Conservation (phyloP, 2,113 vertebrate genomes). For the Sarotherodon lohbergeri region DNA sequence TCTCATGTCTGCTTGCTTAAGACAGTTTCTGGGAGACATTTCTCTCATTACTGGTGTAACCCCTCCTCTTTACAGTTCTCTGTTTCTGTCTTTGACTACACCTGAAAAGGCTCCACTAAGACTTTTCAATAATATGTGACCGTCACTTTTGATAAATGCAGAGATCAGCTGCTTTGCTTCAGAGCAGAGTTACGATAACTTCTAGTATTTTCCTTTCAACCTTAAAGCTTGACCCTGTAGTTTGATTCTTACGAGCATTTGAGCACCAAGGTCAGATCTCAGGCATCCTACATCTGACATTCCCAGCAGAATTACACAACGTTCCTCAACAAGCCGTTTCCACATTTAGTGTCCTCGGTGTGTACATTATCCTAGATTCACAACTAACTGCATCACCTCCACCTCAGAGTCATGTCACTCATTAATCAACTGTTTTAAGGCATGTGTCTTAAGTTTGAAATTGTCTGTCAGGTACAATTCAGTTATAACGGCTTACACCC, state of each 20-base stretch:
- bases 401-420: background rate
- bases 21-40: background rate
- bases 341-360: background rate
- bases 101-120: background rate
- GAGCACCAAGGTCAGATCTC: background rate
- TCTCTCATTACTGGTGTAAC: background rate
- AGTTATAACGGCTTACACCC: background rate
- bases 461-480: background rate
- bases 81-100: background rate
- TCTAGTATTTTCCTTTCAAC: background rate
- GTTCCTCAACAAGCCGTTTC: background rate
- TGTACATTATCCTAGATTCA: background rate
- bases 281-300: background rate
- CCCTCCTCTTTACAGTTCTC: background rate
- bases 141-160: fast-evolving
- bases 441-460: background rate
- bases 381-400: background rate
- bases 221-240: background rate
- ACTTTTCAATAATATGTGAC: background rate
- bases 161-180: background rate
- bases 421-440: background rate
- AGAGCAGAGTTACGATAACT: background rate
- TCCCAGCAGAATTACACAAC: background rate
- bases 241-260: background rate
- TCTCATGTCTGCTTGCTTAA: background rate